phyloP scores from a whole-genome alignment of 2,797 vertebrate species.

The Vipera latastei region DNA sequence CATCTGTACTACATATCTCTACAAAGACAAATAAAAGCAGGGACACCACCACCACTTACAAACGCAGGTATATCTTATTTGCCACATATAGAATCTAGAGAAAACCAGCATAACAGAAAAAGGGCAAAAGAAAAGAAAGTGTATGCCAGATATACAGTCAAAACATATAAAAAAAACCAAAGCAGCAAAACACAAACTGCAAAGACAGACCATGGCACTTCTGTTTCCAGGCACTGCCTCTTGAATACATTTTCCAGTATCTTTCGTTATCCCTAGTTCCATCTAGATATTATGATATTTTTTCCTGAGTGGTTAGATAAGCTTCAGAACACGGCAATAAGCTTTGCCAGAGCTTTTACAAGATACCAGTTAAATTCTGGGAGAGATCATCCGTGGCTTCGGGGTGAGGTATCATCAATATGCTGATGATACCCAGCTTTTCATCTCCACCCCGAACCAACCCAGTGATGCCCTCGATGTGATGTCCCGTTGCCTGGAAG shows the following conservation, averaged over 20 bases:
- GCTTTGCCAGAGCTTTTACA: background rate
- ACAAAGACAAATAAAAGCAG: background rate
- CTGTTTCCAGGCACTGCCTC: background rate
- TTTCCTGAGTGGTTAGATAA: background rate
- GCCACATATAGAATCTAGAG: background rate
- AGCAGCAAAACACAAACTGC: background rate
- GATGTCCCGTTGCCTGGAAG: too few relatives aligned
- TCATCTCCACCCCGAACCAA: too few relatives aligned
- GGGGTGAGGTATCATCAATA: too few relatives aligned
- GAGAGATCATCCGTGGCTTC: too few relatives aligned
- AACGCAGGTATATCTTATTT: background rate
- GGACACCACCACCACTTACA: background rate
- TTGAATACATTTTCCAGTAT: background rate
- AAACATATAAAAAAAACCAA: background rate
- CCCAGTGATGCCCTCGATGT: too few relatives aligned
- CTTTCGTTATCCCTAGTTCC: background rate
- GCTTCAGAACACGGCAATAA: background rate
- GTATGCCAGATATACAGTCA: background rate
- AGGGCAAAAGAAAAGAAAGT: background rate
- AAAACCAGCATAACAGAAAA: background rate
- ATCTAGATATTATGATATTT: background rate
- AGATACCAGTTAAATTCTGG: background rate
- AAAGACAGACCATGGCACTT: background rate
- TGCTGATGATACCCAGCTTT: too few relatives aligned
- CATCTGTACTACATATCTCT: background rate